These are phyloP conservation scores for Montifringilla adamsi DNA, from an alignment of 2,113 vertebrate genomes.

Conservation along the genomic window DNA sequence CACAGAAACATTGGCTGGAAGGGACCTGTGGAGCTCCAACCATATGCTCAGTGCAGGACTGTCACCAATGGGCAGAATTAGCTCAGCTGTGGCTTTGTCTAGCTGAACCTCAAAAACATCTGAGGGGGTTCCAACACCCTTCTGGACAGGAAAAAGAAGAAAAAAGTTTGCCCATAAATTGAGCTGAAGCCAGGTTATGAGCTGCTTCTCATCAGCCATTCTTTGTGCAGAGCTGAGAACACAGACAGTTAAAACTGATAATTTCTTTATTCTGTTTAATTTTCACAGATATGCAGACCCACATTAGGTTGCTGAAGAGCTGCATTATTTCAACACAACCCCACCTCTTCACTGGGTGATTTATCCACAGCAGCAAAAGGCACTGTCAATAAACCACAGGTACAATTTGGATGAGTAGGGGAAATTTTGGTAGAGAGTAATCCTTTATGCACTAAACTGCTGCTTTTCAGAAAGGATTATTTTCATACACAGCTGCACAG, in stretches of 20 bases:
- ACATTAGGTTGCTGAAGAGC: not conserved
- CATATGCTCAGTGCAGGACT: not conserved
- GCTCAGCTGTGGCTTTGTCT: not conserved
- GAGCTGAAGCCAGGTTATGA: constrained; percentile 6
- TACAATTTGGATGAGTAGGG: not conserved
- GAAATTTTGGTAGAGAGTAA: not conserved
- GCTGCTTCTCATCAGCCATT: constrained; percentile 2
- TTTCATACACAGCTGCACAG: not conserved
- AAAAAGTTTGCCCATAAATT: not conserved
- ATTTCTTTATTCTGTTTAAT: not conserved
- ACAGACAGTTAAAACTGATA: fast-evolving
- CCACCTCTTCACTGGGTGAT: not conserved
- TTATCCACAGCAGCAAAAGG: not conserved
- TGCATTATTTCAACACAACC: not conserved
- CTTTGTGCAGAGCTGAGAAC: not conserved
- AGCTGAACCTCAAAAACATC: not conserved
- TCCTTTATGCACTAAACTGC: not conserved
- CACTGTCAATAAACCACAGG: not conserved
- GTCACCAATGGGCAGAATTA: not conserved
- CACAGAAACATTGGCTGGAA: not conserved
- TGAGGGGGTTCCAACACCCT: not conserved
- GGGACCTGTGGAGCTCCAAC: not conserved
- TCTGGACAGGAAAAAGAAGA: not conserved
- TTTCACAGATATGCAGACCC: not conserved
- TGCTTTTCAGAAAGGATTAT: not conserved